phyloP scores from a whole-genome alignment of 2,888 invertebrate genomes.

The Erebia ligea region DNA sequence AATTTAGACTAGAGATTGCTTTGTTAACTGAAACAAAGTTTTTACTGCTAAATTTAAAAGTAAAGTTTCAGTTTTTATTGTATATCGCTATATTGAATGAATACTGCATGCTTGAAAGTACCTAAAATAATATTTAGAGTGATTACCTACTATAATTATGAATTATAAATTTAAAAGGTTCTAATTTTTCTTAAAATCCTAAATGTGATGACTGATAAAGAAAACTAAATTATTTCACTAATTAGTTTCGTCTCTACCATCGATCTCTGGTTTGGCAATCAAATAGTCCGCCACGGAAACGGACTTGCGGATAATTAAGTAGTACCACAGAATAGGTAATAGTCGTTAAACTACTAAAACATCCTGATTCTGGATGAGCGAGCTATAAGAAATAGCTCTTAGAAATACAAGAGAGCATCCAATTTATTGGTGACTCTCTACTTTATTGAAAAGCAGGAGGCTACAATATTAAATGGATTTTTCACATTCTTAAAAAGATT shows the following conservation, averaged over 20 bases:
- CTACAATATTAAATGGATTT: no score
- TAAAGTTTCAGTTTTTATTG: no score
- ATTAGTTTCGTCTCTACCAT: neutral
- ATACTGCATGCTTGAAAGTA: neutral
- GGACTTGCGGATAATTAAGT: conserved; percentile 18
- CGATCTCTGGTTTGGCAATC: conserved; percentile 1
- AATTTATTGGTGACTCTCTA: neutral
- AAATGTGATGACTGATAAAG: neutral
- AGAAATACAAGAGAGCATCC: neutral
- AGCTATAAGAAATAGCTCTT: neutral
- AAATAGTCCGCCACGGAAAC: neutral
- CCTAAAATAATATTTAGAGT: neutral
- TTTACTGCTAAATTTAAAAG: no score
- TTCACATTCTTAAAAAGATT: no score
- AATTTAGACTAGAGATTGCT: no score
- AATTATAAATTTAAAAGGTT: neutral
- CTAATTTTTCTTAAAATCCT: neutral
- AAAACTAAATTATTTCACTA: neutral
- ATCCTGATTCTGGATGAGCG: conserved; percentile 3
- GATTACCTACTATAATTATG: neutral
- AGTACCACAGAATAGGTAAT: no score
- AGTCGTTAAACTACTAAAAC: no score
- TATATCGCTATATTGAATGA: no score
- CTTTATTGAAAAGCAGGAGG: neutral
- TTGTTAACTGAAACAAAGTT: no score